Evolutionary conservation across 2,113 vertebrate species (phyloP).

Genomic region (Proterorhinus semilunaris): DNA sequence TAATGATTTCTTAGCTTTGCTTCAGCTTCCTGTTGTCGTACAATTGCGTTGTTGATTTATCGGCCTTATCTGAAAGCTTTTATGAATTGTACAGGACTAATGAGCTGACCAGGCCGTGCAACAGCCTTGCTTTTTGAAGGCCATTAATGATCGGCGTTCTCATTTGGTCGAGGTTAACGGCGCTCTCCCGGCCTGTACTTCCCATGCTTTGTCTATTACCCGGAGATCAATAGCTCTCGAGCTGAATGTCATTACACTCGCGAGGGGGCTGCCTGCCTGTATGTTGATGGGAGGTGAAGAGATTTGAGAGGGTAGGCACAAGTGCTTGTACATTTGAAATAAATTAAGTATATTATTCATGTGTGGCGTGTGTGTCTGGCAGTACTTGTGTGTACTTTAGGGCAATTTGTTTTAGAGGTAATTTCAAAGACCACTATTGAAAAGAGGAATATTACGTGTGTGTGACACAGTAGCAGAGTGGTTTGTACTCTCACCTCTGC

Average conservation of each 20-base stretch:
- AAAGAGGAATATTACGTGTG: no score
- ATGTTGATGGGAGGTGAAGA: slow-evolving; percentile 59
- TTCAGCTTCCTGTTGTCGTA: background rate
- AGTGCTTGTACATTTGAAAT: slow-evolving; percentile 23
- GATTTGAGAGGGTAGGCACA: slow-evolving; percentile 39
- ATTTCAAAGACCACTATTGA: no score
- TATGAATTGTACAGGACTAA: slow-evolving; percentile 29
- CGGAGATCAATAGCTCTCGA: slow-evolving; percentile 68
- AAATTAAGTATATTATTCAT: slow-evolving; percentile 29
- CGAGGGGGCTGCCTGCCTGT: slow-evolving; percentile 48
- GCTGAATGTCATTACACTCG: slow-evolving; percentile 67
- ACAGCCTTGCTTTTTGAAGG: slow-evolving; percentile 28
- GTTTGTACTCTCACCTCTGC: no score
- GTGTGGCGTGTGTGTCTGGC: slow-evolving; percentile 18
- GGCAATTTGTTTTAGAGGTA: no score
- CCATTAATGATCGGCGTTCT: slow-evolving; percentile 35
- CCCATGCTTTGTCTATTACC: slow-evolving; percentile 47
- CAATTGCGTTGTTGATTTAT: slow-evolving; percentile 5
- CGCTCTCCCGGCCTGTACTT: slow-evolving; percentile 26
- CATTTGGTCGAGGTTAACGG: slow-evolving; percentile 28
- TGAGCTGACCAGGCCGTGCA: slow-evolving; percentile 14
- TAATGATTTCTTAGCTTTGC: background rate
- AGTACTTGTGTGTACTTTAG: background rate
- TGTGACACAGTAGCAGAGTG: no score
- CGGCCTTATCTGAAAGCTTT: slow-evolving; percentile 4